These are phyloP conservation scores for Baryphthengus martii DNA, from an alignment of 2,113 vertebrate genomes.

Conservation along the genomic window DNA sequence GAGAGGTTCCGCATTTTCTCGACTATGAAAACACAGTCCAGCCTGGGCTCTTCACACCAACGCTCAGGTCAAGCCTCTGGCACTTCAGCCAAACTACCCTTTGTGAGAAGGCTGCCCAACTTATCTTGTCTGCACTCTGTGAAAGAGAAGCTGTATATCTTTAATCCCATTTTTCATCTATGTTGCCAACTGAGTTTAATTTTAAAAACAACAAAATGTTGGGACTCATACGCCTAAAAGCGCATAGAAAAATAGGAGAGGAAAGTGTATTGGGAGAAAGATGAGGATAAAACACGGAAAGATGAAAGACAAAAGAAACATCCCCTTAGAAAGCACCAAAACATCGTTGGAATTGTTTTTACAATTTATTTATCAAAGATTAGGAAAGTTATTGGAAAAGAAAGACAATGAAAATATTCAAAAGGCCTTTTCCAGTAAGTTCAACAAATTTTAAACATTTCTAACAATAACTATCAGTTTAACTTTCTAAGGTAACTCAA, in stretches of 20 bases:
- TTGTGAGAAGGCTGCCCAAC: background rate
- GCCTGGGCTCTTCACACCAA: background rate
- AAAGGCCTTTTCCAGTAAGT: background rate
- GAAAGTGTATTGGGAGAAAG: background rate
- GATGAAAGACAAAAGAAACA: background rate
- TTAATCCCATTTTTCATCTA: background rate
- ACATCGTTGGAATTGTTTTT: background rate
- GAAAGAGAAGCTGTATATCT: background rate
- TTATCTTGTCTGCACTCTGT: background rate
- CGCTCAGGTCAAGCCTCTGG: background rate
- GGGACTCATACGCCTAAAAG: fast-evolving
- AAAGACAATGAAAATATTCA: background rate
- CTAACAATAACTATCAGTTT: background rate
- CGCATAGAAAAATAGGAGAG: background rate
- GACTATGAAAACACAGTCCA: background rate
- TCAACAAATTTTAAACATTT: background rate
- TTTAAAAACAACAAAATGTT: background rate
- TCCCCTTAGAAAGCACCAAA: background rate
- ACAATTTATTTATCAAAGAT: background rate
- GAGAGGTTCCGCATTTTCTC: background rate
- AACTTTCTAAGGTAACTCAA: background rate
- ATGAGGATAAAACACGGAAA: background rate
- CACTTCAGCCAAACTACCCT: fast-evolving
- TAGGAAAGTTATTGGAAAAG: background rate
- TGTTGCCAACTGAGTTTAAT: background rate